phyloP scores from a whole-genome alignment of 2,888 invertebrate species.

The Rotaria magnacalcarata region DNA sequence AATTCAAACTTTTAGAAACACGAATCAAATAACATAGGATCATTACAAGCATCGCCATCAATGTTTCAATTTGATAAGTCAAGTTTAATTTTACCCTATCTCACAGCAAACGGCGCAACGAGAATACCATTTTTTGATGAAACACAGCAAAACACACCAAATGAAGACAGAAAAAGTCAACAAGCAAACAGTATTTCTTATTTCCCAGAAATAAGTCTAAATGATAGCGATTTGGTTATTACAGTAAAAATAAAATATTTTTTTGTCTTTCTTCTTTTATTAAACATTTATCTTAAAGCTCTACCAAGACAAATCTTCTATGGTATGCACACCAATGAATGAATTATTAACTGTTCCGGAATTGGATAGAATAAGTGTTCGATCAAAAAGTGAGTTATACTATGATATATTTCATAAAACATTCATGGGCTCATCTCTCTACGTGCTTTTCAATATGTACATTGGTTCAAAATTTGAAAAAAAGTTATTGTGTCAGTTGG shows the following conservation, averaged over 20 bases:
- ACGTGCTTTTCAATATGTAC: too few species aligned
- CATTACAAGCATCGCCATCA: not conserved
- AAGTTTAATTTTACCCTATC: not conserved
- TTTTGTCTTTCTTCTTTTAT: not conserved
- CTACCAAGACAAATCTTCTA: not conserved
- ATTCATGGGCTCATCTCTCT: not conserved
- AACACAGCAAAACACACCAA: too few species aligned
- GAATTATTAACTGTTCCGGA: not conserved
- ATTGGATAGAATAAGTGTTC: not conserved
- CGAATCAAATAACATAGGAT: not conserved
- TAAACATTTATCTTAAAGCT: not conserved
- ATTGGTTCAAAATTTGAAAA: too few species aligned
- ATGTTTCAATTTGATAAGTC: not conserved
- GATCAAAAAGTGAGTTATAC: not conserved
- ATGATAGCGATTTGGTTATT: not conserved
- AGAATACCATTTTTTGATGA: not conserved
- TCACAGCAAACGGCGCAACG: not conserved
- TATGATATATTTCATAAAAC: not conserved
- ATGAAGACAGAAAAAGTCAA: not conserved
- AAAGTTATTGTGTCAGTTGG: too few species aligned
- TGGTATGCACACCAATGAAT: not conserved
- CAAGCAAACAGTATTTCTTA: not conserved
- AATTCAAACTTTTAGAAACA: not conserved
- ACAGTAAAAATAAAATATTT: not conserved
- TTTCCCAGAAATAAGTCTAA: not conserved